A percentile compares a stretch with the other conserved stretches of the same genome.
Evolutionary conservation across 64 coral and sea anemone genomes (phyloP).

Genomic region (Catalaphyllia jardinei): DNA sequence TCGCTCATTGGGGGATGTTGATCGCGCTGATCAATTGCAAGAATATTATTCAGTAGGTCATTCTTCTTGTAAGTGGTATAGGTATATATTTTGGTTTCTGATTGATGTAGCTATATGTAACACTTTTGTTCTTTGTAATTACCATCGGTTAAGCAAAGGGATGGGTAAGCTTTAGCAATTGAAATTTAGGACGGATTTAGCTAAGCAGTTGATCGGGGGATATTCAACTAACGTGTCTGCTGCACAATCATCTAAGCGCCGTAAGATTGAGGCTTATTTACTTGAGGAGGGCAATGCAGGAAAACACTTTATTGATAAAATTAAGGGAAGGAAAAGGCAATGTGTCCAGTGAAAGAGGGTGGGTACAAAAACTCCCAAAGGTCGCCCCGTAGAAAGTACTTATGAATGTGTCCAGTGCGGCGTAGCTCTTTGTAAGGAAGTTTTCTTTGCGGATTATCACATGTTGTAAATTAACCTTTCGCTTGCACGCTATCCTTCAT

Average conservation of each 20-base stretch:
- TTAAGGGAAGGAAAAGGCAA: no score
- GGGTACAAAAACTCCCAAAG: no score
- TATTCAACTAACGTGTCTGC: not conserved
- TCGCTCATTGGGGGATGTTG: slow-evolving; percentile 2
- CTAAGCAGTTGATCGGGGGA: not conserved
- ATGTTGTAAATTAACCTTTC: no score
- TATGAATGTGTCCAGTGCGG: no score
- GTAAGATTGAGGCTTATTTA: not conserved
- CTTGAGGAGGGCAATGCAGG: no score
- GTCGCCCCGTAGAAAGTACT: no score
- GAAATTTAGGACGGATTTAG: not conserved
- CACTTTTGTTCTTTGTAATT: not conserved
- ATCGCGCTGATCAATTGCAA: not conserved
- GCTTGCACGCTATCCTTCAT: no score
- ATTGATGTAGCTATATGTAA: slow-evolving; percentile 19
- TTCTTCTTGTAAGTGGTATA: not conserved
- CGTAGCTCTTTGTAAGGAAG: no score
- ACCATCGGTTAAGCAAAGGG: not conserved
- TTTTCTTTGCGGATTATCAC: no score
- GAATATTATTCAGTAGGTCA: not conserved
- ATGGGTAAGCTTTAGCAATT: not conserved
- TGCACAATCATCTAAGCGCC: not conserved
- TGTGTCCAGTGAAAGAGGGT: no score
- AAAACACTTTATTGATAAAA: no score
- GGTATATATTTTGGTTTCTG: slow-evolving; percentile 1